These are phyloP conservation scores for Drosophila kuntzei DNA, from an alignment of 2,888 invertebrate genomes.

Conservation along the genomic window DNA sequence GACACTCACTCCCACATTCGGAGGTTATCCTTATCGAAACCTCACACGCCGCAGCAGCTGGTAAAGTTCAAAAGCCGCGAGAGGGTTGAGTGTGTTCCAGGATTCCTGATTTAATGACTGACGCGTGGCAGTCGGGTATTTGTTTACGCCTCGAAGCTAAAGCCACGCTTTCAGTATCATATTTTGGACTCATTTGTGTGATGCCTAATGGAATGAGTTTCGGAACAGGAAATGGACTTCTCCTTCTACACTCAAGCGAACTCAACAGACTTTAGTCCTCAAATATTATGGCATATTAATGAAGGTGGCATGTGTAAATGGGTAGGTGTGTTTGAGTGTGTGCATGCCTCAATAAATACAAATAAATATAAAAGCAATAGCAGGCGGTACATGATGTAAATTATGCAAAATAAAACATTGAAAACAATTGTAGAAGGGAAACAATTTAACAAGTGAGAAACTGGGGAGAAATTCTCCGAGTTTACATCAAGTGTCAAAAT, in stretches of 20 bases:
- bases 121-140: constrained; percentile 69
- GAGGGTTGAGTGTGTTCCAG: constrained; percentile 35
- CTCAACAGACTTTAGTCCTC: constrained; percentile 36
- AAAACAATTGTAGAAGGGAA: constrained; percentile 40
- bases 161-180: constrained; percentile 38
- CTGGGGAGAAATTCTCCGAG: neutral
- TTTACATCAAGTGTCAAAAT: constrained; percentile 5
- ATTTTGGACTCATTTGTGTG: constrained; percentile 40
- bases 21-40: neutral
- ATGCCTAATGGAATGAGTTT: constrained; percentile 40
- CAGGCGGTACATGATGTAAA: constrained; percentile 35
- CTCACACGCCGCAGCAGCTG: constrained; percentile 8
- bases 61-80: constrained; percentile 66
- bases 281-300: constrained; percentile 70
- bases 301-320: constrained; percentile 41
- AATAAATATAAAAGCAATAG: constrained; percentile 58
- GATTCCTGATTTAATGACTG: constrained; percentile 66
- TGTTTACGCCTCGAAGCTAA: constrained; percentile 62
- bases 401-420: constrained; percentile 40
- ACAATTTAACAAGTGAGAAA: constrained; percentile 19
- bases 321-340: neutral
- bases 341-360: constrained; percentile 66
- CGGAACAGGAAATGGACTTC: constrained; percentile 30
- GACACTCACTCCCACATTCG: constrained; percentile 18
- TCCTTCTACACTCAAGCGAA: constrained; percentile 13